Evolutionary conservation across 2,888 invertebrate species (phyloP).

Genomic region (Hydroisotoma schaefferi): DNA sequence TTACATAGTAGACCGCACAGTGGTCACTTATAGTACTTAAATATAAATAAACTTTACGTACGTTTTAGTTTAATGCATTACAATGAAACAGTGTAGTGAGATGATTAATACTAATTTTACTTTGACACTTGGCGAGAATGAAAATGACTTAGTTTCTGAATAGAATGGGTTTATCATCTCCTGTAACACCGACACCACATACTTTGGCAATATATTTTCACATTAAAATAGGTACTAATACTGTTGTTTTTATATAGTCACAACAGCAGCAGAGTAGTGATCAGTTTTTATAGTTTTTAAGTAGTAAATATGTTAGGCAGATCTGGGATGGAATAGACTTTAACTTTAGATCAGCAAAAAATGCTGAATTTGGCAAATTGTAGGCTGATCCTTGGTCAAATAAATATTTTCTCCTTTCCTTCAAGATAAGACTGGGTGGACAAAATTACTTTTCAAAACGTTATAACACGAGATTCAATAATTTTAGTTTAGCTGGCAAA

Average conservation of each 20-base stretch:
- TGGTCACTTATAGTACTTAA: too few species aligned
- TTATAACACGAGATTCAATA: too few species aligned
- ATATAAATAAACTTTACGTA: too few species aligned
- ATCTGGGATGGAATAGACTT: conserved; percentile 16
- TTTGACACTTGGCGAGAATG: conserved; percentile 1
- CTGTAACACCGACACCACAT: not conserved
- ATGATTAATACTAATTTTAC: not conserved
- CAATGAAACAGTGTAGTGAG: too few species aligned
- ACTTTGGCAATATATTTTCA: not conserved
- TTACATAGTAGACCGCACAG: too few species aligned
- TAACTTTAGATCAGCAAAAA: conserved; percentile 5
- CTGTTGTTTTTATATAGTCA: too few species aligned
- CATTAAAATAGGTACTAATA: not conserved
- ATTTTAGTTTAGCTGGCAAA: too few species aligned
- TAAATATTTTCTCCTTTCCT: too few species aligned
- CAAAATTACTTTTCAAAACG: too few species aligned
- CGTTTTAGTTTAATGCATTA: too few species aligned
- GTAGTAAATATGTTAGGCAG: conserved; percentile 14
- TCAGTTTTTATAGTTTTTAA: not conserved
- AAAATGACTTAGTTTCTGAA: conserved; percentile 1
- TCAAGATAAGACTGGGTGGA: too few species aligned
- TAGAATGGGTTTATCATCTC: not conserved
- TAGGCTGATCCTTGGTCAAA: too few species aligned
- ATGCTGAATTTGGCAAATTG: not conserved
- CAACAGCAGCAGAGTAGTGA: not conserved